A percentile compares a stretch with the other conserved stretches of the same genome.
phyloP scores from a whole-genome alignment of 2,113 vertebrate genomes.

The Miniopterus natalensis region DNA sequence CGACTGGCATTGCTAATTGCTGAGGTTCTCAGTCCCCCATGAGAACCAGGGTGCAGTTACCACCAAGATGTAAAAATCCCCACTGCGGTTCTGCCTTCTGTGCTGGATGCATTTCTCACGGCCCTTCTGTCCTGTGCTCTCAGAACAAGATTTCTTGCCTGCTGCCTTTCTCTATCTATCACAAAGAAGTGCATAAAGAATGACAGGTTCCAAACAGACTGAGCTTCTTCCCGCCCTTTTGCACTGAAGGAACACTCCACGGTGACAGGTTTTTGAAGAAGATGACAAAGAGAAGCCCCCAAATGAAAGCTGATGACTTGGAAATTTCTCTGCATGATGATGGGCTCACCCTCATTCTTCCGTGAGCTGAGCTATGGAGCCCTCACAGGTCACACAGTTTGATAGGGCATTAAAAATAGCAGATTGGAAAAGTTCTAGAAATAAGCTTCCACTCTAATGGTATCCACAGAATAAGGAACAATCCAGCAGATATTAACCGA shows the following conservation, averaged over 20 bases:
- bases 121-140: neutral
- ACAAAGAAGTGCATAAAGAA: slow-evolving; percentile 68
- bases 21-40: slow-evolving; percentile 30
- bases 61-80: slow-evolving; percentile 13
- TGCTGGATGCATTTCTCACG: slow-evolving; percentile 27
- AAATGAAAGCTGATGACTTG: slow-evolving; percentile 63
- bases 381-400: slow-evolving; percentile 17
- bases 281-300: slow-evolving; percentile 59
- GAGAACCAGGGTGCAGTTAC: neutral
- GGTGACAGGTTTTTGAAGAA: slow-evolving; percentile 56
- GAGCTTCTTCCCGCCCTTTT: slow-evolving; percentile 51
- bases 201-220: slow-evolving; percentile 53
- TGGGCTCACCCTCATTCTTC: slow-evolving; percentile 18
- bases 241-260: slow-evolving; percentile 32
- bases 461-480: slow-evolving; percentile 32
- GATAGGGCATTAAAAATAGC: slow-evolving; percentile 53
- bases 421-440: slow-evolving; percentile 58
- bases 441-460: slow-evolving; percentile 48
- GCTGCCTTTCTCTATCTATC: slow-evolving; percentile 57
- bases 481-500: slow-evolving; percentile 17
- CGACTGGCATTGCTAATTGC: neutral
- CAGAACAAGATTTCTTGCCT: slow-evolving; percentile 33
- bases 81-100: neutral
- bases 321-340: slow-evolving; percentile 39
- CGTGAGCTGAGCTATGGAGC: slow-evolving; percentile 47